Base-by-base conservation (phyloP, 2,888 invertebrate species). In the Crioceris asparagi region DNA sequence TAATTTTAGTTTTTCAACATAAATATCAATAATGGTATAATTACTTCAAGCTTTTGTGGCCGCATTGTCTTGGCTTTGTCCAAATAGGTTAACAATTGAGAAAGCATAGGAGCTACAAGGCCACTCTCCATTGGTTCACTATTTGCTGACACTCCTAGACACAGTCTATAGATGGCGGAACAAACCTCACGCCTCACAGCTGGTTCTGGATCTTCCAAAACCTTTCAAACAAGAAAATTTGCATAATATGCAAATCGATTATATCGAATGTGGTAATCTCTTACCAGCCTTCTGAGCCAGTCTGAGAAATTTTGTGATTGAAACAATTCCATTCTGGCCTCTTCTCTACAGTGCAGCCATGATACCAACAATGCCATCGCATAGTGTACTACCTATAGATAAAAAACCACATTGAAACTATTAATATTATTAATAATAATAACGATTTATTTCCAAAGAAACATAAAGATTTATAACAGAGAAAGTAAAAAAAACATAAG, bases 171-270 rank as follows among this genome's bases (percentile, higher is more conserved):
- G n/a, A 93, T 69, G 0, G 92, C 92, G 35, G 87, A 85, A 61
- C 92, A 92, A 0, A 88, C 87, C 62, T 94, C 93, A 36, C 90
- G 75, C 11, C 93, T 74, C 0, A 93, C 90, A 47, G 85, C 73
- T 0, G 92, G 91, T 60, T 94, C 93, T 0, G 91, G 91, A 59
- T 93, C 92, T 57, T 93, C 92, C 3, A 94, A 69, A 31, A 91
- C 59, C 56, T 45, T 19, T 14, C 36, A 21, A 17, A 38, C 23
- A 4, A 30, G 16, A 40, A 10, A 29, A 2, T 26, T 19, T 8
- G 26, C 16, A 30, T 16, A 27, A 33, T 15, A n/a, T 16, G 3
- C 10, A 26, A 15, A n/a, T 4, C 14, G 23, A 4, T 16, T 19
- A 29, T 14, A 32, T 16, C n/a, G n/a, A n/a, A n/a, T n/a, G n/a